Conservation (phyloP, 2,113 vertebrate genomes). For the Platycercus adscitus region DNA sequence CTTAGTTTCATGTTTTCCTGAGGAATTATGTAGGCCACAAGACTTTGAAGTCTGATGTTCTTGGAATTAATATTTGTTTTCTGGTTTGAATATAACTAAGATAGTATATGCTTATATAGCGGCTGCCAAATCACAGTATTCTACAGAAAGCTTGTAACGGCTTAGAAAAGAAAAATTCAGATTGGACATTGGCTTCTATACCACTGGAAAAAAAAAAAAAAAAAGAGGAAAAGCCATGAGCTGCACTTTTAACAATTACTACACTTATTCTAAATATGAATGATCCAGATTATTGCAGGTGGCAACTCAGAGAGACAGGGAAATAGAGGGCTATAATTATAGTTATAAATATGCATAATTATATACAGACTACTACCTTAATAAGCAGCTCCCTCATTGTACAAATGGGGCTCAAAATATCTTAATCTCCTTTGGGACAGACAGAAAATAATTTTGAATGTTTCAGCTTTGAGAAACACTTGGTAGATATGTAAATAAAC, state of each 20-base stretch:
- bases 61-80: background rate
- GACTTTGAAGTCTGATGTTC: background rate
- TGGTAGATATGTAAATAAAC: constrained; percentile 56
- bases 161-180: background rate
- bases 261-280: background rate
- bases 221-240: background rate
- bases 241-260: background rate
- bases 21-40: background rate
- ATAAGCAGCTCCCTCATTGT: background rate
- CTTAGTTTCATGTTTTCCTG: background rate
- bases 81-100: background rate
- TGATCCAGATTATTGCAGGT: background rate
- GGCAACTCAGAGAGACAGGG: background rate
- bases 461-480: constrained; percentile 32
- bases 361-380: constrained; percentile 35
- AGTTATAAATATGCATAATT: constrained; percentile 52
- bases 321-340: constrained; percentile 54
- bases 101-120: background rate
- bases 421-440: constrained; percentile 37
- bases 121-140: background rate
- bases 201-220: background rate
- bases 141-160: background rate
- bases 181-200: background rate
- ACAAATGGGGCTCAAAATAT: constrained; percentile 10
- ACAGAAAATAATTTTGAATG: constrained; percentile 47